Evolutionary conservation across 2,888 invertebrate genomes (phyloP).

Genomic region (Plutella xylostella): DNA sequence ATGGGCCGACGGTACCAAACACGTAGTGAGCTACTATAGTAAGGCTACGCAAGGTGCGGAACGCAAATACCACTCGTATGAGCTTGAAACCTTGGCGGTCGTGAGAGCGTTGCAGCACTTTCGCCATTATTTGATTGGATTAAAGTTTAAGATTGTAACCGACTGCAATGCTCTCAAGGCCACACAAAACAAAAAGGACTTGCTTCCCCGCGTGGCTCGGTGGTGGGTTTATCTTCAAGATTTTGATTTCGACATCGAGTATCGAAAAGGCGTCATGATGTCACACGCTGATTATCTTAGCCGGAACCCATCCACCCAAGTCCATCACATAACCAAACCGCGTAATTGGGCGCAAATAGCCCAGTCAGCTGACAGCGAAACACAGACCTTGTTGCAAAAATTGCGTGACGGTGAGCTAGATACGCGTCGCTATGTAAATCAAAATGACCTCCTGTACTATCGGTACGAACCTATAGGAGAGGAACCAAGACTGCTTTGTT

Average conservation of each 20-base stretch:
- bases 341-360: no score
- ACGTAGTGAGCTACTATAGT: slow-evolving; percentile 10
- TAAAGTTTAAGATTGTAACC: not conserved
- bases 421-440: not conserved
- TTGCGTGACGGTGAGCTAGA: not conserved
- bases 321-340: no score
- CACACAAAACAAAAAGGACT: not conserved
- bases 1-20: not conserved
- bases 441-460: not conserved
- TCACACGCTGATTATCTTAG: slow-evolving; percentile 10
- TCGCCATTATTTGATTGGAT: not conserved
- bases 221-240: not conserved
- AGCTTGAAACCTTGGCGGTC: slow-evolving; percentile 15
- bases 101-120: not conserved
- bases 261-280: slow-evolving; percentile 10
- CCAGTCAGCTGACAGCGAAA: no score
- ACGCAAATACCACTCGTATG: slow-evolving; percentile 12
- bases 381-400: not conserved
- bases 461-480: not conserved
- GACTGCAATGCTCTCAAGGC: not conserved
- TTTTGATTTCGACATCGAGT: not conserved
- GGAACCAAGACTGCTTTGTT: slow-evolving; percentile 6
- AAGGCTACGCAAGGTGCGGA: slow-evolving; percentile 10
- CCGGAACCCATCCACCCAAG: no score
- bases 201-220: not conserved